Evolutionary conservation across 37 sponge, comb jelly and placozoan species (phyloP).

Genomic region (Diacarnus erythraeanus): DNA sequence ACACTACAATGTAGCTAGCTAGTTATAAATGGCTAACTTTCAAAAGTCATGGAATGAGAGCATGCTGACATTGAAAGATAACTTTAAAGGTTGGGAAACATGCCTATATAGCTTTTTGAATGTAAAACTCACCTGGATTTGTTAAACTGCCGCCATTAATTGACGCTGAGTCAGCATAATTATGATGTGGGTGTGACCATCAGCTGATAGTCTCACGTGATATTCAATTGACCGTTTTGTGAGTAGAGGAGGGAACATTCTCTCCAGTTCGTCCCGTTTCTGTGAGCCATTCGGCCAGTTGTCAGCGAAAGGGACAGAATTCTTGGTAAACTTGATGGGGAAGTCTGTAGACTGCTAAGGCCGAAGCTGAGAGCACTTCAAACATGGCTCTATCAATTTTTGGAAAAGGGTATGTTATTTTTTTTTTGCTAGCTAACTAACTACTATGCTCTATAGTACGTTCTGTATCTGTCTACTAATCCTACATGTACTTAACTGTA

Average conservation of each 20-base stretch:
- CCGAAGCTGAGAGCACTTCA: neutral
- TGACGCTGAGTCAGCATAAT: neutral
- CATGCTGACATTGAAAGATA: no score
- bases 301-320: neutral
- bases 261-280: neutral
- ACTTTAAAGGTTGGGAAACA: no score
- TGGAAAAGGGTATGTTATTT: neutral
- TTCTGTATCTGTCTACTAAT: no score
- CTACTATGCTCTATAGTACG: no score
- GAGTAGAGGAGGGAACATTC: neutral
- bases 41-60: no score
- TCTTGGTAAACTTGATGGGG: neutral
- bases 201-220: constrained; percentile 22
- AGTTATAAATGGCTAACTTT: no score
- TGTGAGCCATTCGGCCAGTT: neutral
- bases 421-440: neutral
- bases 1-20: no score
- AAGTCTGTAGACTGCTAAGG: neutral
- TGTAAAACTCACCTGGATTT: no score
- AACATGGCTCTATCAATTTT: neutral
- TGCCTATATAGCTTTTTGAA: no score
- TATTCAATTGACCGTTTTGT: neutral
- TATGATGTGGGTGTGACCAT: constrained; percentile 6
- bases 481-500: no score
- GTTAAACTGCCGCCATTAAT: neutral